Evolutionary conservation across 2,888 invertebrate species (phyloP).

Genomic region (Chorisops tibialis): DNA sequence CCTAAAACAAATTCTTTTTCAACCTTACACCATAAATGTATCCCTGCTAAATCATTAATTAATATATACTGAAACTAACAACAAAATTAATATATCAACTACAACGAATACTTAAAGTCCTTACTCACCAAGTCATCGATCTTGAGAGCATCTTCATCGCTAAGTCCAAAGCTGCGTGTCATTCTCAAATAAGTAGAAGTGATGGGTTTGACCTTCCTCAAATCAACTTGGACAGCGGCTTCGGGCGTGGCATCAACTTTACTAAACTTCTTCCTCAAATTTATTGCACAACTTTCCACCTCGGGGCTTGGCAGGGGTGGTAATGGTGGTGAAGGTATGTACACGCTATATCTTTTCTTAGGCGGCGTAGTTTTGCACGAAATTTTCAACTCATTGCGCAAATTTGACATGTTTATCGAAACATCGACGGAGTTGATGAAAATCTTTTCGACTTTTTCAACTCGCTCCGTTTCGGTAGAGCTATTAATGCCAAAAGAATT

Average conservation of each 20-base stretch:
- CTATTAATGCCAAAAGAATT: slow-evolving; percentile 12
- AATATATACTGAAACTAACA: no score
- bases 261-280: slow-evolving; percentile 28
- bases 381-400: slow-evolving; percentile 32
- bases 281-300: slow-evolving; percentile 30
- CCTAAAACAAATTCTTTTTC: no score
- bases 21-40: no score
- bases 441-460: background rate
- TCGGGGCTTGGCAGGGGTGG: background rate
- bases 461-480: background rate
- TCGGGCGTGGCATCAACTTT: no score
- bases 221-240: slow-evolving; percentile 38
- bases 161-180: slow-evolving; percentile 69
- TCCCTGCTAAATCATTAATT: no score
- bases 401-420: slow-evolving; percentile 34
- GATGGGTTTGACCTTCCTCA: slow-evolving; percentile 69
- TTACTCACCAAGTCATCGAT: slow-evolving; percentile 61
- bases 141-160: slow-evolving; percentile 60
- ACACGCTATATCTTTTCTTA: slow-evolving; percentile 29
- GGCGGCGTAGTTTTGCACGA: slow-evolving; percentile 35
- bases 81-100: slow-evolving; percentile 12
- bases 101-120: slow-evolving; percentile 49
- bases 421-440: slow-evolving; percentile 30
- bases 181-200: slow-evolving; percentile 86
- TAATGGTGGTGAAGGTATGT: background rate